Conservation (phyloP, 2,113 vertebrate species). For the Coptodon bakossiorum region DNA sequence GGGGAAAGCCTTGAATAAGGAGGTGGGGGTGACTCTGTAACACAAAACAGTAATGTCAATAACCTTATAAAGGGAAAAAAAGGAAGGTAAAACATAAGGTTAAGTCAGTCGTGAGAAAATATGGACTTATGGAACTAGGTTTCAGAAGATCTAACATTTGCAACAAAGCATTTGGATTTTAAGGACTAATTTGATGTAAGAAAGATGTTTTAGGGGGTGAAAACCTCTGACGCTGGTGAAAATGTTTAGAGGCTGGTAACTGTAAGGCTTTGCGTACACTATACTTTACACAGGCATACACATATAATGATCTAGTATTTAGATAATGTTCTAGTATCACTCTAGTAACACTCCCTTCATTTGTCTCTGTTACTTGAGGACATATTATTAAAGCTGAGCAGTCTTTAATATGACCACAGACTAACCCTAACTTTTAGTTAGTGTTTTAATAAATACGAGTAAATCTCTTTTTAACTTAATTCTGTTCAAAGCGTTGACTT, state of each 20-base stretch:
- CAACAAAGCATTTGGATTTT: not conserved
- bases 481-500: not conserved
- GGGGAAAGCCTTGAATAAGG: conserved; percentile 97
- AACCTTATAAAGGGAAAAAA: not conserved
- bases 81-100: not conserved
- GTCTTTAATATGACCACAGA: conserved; percentile 3
- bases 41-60: conserved; percentile 61
- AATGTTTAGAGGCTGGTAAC: not conserved
- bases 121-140: not conserved
- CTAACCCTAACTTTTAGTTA: not conserved
- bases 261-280: not conserved
- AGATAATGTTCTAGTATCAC: not conserved
- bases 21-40: conserved; percentile 96
- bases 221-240: not conserved
- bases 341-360: not conserved
- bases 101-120: not conserved
- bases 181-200: not conserved
- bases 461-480: conserved; percentile 6
- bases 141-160: not conserved
- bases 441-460: not conserved
- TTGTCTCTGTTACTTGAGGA: not conserved
- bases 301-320: not conserved
- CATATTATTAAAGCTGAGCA: not conserved
- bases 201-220: not conserved
- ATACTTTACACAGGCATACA: not conserved